A percentile compares a stretch with the other conserved stretches of the same genome.
phyloP scores from a whole-genome alignment of 2,113 vertebrate genomes.

The Varanus komodoensis region DNA sequence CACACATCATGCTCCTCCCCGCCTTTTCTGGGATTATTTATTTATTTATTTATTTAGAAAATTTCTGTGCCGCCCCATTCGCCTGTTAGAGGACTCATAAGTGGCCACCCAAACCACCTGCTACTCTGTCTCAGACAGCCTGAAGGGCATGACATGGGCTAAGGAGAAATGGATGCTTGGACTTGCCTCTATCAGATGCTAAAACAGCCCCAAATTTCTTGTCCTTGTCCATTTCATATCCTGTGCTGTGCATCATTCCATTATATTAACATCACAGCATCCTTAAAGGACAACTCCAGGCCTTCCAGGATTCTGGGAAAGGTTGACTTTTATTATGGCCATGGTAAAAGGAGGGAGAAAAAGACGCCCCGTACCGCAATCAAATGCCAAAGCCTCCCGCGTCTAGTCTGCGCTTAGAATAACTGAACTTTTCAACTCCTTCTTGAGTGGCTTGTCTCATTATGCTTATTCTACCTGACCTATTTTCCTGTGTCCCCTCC shows the following conservation, averaged over 20 bases:
- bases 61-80: too few relatives aligned
- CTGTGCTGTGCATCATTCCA: background rate
- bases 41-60: too few relatives aligned
- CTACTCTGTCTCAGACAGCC: background rate
- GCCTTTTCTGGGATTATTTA: too few relatives aligned
- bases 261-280: slow-evolving; percentile 25
- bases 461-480: slow-evolving; percentile 70
- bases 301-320: slow-evolving; percentile 36
- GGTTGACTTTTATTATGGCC: slow-evolving; percentile 41
- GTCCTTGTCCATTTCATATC: background rate
- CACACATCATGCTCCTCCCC: too few relatives aligned
- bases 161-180: background rate
- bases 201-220: background rate
- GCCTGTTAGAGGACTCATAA: too few relatives aligned
- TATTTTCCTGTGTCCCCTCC: slow-evolving; percentile 56
- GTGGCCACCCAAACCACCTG: too few relatives aligned
- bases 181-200: background rate
- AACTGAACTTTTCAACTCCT: slow-evolving; percentile 72
- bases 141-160: background rate
- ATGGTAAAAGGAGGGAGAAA: background rate
- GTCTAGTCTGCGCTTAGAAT: slow-evolving; percentile 62
- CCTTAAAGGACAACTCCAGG: slow-evolving; percentile 39
- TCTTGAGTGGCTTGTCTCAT: slow-evolving; percentile 53
- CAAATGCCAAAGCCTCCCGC: slow-evolving; percentile 63
- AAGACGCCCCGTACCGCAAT: slow-evolving; percentile 10